Percentiles rank a stretch among this genome's conserved stretches.
Conservation (phyloP, 1,140 invertebrate species). For the Ceratoteleas bidentatus region DNA sequence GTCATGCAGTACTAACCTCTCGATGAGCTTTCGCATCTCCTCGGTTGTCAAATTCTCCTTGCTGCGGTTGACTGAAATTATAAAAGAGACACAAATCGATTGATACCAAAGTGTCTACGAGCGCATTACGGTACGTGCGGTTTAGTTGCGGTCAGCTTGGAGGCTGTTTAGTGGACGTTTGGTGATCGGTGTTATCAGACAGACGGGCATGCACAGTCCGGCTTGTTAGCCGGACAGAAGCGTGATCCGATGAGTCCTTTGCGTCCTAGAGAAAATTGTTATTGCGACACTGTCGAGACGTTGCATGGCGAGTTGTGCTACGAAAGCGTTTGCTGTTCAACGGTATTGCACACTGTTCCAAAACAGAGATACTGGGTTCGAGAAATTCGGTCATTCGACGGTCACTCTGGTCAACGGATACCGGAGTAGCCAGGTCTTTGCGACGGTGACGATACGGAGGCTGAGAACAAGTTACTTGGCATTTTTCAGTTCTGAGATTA, state of each 20-base stretch:
- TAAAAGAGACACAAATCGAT: conserved; percentile 64
- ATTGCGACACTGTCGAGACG: background rate
- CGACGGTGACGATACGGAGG: no score
- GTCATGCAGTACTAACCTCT: conserved; percentile 89
- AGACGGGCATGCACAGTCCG: conserved; percentile 43
- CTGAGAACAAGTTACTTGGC: no score
- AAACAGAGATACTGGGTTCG: no score
- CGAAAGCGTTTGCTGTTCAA: no score
- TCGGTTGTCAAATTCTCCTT: conserved; percentile 96
- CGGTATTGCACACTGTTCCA: no score
- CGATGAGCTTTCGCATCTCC: conserved; percentile 97
- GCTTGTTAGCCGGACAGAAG: conserved; percentile 28
- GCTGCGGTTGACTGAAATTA: conserved; percentile 70
- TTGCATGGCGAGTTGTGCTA: no score
- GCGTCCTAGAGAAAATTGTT: conserved; percentile 55
- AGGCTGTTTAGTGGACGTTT: conserved; percentile 33
- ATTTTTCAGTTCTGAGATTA: no score
- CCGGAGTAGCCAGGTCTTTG: no score
- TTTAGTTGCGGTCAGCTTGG: conserved; percentile 51
- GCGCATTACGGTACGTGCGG: conserved; percentile 52
- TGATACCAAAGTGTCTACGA: conserved; percentile 64
- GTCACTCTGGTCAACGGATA: no score
- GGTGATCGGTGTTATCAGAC: conserved; percentile 36
- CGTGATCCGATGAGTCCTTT: conserved; percentile 57
- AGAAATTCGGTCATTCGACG: no score